Base-by-base conservation (phyloP, 2,797 vertebrate species). In the Diplodus sargus region DNA sequence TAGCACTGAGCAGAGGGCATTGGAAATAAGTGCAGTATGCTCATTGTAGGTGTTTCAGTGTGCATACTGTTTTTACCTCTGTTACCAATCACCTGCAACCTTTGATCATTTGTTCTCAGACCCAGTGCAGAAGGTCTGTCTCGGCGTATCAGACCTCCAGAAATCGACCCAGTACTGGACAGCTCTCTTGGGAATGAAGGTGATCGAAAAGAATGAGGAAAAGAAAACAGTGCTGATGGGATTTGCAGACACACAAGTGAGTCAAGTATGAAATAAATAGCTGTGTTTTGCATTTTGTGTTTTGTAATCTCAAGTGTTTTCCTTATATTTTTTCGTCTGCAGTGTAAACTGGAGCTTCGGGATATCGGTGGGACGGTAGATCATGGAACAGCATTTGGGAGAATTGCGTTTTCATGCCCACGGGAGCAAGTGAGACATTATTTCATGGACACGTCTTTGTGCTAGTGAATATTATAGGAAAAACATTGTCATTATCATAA, bases 341-440 rank as follows among this genome's bases (percentile, higher is more conserved):
- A 99, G 98, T 99, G 98, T 84, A 98, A 97, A 85, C 86, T 99
- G 88, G 97, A 99, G 91, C 91, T 99, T 30, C 89, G 85, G 30
- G 90, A 95, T 20, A 85, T 97, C 0, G 81, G 90, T 5, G 93
- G 91, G 54, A n/a, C 82, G 0, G 95, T 99, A 67, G 95, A 98
- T 81, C 98, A 98, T 4, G 96, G 95, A 39, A 96, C 97, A 11
- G 97, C 97, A 0, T 99, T 98, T 85, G 98, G 98, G 2, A 95
- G 98, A 79, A 97, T 99, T 15, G 98, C 98, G 5, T 99, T 99
- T 91, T 97, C 98, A 84, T 99, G 98, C 59, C 96, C 97, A 12
- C 92, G 95, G 58, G 95, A 97, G n/a, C 96, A 99, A 95, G 98
- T 98, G 78, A 78, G 76, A 25, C 45, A 65, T 17, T 18, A n/a